Percentiles rank a stretch among this genome's conserved stretches.
Conservation (phyloP, 2,888 invertebrate genomes). For the Andrena trimmerana region DNA sequence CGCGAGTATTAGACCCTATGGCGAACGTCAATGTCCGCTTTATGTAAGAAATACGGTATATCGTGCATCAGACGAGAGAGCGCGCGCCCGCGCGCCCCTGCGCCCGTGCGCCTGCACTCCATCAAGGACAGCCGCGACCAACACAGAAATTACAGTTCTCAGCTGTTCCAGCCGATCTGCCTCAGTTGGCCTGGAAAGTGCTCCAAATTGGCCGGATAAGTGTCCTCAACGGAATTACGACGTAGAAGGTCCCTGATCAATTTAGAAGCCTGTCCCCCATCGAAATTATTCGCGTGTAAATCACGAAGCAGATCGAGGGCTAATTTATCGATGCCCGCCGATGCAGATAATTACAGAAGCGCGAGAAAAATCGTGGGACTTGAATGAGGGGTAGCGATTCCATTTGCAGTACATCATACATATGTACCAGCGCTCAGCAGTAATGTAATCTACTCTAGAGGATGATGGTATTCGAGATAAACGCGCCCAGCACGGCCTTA, state of each 20-base stretch:
- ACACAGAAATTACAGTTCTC: constrained; percentile 47
- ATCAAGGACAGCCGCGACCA: constrained; percentile 63
- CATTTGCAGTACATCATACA: constrained; percentile 58
- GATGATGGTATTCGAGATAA: constrained; percentile 54
- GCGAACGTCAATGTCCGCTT: constrained; percentile 75
- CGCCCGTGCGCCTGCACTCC: constrained; percentile 7
- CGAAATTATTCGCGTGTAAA: neutral
- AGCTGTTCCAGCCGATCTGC: constrained; percentile 9
- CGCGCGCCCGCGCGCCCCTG: neutral
- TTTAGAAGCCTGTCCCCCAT: neutral
- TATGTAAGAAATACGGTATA: constrained; percentile 75
- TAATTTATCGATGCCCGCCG: constrained; percentile 30
- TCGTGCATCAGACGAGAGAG: constrained; percentile 55
- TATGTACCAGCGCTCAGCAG: constrained; percentile 3
- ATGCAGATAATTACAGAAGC: constrained; percentile 17
- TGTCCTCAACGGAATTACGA: neutral
- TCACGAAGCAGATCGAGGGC: constrained; percentile 1
- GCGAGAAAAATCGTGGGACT: neutral
- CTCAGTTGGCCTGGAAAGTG: constrained; percentile 19
- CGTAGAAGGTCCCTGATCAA: neutral
- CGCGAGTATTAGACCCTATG: constrained; percentile 78
- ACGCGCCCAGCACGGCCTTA: constrained; percentile 41
- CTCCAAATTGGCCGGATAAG: constrained; percentile 8
- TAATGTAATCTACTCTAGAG: constrained; percentile 49
- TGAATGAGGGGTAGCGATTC: constrained; percentile 41